Evolutionary conservation across 2,888 invertebrate species (phyloP).

Genomic region (Plemyria rubiginata): DNA sequence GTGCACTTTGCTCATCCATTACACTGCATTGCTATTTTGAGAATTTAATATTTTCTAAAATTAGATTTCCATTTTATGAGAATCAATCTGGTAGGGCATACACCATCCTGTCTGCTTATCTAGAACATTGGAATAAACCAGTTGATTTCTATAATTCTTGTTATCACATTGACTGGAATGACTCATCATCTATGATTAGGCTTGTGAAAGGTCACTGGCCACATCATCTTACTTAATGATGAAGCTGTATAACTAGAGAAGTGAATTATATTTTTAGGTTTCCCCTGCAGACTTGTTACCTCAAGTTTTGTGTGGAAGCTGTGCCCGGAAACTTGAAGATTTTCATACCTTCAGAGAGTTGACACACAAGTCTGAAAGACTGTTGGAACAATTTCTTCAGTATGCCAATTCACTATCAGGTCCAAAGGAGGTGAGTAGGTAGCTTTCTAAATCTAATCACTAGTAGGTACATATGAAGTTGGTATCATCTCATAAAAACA

Average conservation of each 20-base stretch:
- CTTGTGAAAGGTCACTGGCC: conserved; percentile 77
- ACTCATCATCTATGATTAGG: conserved; percentile 79
- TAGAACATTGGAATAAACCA: conserved; percentile 43
- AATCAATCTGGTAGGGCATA: conserved; percentile 70
- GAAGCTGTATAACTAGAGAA: conserved; percentile 61
- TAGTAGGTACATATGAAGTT: not conserved
- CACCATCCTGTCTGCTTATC: conserved; percentile 53
- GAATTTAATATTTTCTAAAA: conserved; percentile 80
- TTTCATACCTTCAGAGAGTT: conserved; percentile 91
- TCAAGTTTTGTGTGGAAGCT: conserved; percentile 90
- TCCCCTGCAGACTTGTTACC: conserved; percentile 91
- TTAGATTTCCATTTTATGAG: conserved; percentile 76
- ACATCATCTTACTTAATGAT: conserved; percentile 68
- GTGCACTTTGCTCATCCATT: conserved; percentile 59
- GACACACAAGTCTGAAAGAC: conserved; percentile 90
- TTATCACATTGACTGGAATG: conserved; percentile 62
- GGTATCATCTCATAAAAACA: conserved; percentile 34
- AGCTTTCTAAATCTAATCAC: conserved; percentile 29
- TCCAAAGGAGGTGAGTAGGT: conserved; percentile 86
- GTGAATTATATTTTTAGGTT: conserved; percentile 84
- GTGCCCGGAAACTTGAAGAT: conserved; percentile 90
- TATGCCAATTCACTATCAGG: conserved; percentile 88
- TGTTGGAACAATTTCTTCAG: conserved; percentile 90
- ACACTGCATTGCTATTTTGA: conserved; percentile 76
- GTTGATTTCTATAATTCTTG: conserved; percentile 49